A percentile compares a stretch with the other conserved stretches of the same genome.
These are phyloP conservation scores for Fukomys damarensis DNA, from an alignment of 2,113 vertebrate genomes.

Conservation along the genomic window DNA sequence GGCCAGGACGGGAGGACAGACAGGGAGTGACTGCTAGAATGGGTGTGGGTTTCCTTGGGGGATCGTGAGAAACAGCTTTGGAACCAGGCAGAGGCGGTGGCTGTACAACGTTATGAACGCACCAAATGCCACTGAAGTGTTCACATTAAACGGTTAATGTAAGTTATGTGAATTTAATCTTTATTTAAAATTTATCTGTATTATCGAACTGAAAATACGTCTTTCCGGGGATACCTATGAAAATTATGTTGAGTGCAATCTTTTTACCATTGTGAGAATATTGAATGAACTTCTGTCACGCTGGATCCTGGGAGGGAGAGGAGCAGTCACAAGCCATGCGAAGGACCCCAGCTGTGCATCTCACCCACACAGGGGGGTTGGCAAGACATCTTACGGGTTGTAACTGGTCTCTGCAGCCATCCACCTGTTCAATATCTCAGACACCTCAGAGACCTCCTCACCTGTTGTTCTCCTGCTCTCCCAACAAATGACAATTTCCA, in stretches of 20 bases:
- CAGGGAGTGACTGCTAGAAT: accelerated
- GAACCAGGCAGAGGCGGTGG: neutral
- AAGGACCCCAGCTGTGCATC: accelerated
- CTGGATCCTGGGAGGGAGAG: no score
- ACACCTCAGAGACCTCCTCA: no score
- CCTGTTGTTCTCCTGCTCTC: neutral
- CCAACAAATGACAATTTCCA: neutral
- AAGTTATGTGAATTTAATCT: neutral
- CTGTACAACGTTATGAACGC: neutral
- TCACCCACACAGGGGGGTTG: accelerated
- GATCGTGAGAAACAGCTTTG: neutral
- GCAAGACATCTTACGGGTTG: accelerated
- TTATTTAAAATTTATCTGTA: neutral
- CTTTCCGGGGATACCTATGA: neutral
- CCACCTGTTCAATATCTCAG: neutral
- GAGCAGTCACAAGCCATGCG: accelerated
- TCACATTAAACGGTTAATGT: neutral
- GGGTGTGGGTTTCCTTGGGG: accelerated
- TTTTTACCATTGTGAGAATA: neutral
- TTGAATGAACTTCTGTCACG: neutral
- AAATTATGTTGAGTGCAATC: neutral
- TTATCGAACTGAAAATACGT: neutral
- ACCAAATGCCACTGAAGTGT: neutral
- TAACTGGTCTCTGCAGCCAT: accelerated
- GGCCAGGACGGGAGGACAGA: neutral